Base-by-base conservation (phyloP, 2,113 vertebrate genomes). In the Ochotona curzoniae region DNA sequence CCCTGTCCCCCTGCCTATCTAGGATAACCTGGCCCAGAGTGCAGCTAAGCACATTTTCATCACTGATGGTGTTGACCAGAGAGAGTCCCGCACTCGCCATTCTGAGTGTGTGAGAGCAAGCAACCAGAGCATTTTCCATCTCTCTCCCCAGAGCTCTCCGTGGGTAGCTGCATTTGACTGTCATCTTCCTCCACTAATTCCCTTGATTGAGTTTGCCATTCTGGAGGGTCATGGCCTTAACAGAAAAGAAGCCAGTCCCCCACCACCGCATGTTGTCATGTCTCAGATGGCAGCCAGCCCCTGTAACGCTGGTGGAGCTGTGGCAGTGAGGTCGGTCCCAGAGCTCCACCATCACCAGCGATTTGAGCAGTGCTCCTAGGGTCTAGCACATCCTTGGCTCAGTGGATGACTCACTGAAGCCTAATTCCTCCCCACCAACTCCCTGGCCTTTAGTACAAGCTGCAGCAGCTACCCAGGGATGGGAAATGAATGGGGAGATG, bases 61-160 rank as follows among this genome's bases (percentile, higher is more conserved):
- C 61, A 61, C 49, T 47, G 66, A 44, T 28, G 82, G 54, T 90
- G 44, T 86, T 83, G 83, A 35, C 35, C 1, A 44, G 38, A 44
- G 15, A 79, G 71, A 83, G 15, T 67, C 61, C 15, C 44, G n/a
- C 26, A 47, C 23, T 93, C 66, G 57, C 61, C 57, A 28, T 18
- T 75, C 93, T 84, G 85, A 75, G 64, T 51, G 83, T 93, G 81
- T 71, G 44, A 93, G 93, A 90, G 44, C 81, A 94, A 88, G 76
- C 28, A 57, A 71, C 38, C 32, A 26, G 83, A 64, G 49, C 15
- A 1, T 86, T 85, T 94, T 90, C 67, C 90, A 54, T 80, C 82
- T 92, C 83, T 95, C 71, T 70, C 71, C 54, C 54, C 15, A 30
- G 47, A 87, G 8, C 84, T 83, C 84, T n/a, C 47, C n/a, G 85